phyloP scores from a whole-genome alignment of 2,113 vertebrate genomes.

The Riparia riparia region DNA sequence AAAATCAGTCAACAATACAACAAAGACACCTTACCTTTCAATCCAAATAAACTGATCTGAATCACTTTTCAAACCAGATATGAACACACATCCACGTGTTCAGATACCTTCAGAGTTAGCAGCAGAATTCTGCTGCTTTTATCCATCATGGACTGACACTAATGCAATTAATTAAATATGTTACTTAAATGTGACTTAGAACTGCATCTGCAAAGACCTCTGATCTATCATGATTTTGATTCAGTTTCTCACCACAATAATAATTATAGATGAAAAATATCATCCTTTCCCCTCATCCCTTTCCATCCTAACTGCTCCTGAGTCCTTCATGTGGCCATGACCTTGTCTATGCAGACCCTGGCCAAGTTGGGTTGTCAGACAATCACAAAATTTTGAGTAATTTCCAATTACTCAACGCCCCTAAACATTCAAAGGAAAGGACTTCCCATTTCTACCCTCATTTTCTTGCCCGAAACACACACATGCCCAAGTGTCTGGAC shows the following conservation, averaged over 20 bases:
- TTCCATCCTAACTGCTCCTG: background rate
- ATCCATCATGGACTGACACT: background rate
- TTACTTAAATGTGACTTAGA: background rate
- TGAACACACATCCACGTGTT: fast-evolving
- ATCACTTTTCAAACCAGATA: background rate
- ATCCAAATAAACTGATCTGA: background rate
- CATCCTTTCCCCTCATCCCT: background rate
- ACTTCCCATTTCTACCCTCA: background rate
- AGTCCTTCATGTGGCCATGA: fast-evolving
- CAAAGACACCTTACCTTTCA: background rate
- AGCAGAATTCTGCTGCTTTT: background rate
- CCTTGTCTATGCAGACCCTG: background rate
- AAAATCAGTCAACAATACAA: background rate
- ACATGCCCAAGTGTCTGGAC: fast-evolving
- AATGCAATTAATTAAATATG: background rate
- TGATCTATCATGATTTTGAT: background rate
- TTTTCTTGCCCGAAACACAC: background rate
- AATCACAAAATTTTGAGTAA: background rate
- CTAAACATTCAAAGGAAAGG: background rate
- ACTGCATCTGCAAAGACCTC: background rate
- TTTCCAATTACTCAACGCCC: background rate
- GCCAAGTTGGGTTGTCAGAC: background rate
- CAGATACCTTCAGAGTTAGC: fast-evolving
- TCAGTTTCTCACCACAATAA: background rate
- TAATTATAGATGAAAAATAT: background rate